These are phyloP conservation scores for Willisornis vidua DNA, from an alignment of 2,113 vertebrate genomes.

Conservation along the genomic window DNA sequence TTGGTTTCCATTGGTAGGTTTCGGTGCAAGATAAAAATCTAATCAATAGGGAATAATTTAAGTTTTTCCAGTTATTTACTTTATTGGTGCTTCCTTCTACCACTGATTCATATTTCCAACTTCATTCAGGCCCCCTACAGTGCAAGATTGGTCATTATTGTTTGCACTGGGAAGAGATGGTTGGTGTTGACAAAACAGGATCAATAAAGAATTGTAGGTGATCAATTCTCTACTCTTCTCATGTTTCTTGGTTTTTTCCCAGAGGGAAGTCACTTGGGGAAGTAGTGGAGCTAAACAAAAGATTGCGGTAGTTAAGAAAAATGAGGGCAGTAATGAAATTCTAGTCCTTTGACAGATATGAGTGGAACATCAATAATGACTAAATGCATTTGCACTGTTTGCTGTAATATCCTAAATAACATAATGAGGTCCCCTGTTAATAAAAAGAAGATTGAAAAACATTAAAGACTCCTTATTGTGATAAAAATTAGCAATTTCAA, in stretches of 20 bases:
- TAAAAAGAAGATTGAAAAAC: background rate
- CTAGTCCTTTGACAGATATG: constrained; percentile 27
- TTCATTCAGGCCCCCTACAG: background rate
- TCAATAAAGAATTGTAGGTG: background rate
- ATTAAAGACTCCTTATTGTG: background rate
- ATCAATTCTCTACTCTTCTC: constrained; percentile 11
- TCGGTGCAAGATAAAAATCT: background rate
- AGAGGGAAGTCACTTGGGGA: constrained; percentile 1
- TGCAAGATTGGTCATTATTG: background rate
- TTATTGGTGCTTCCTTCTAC: background rate
- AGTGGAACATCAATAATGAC: constrained; percentile 36
- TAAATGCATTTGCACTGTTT: constrained; percentile 7
- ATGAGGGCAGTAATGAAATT: constrained; percentile 38
- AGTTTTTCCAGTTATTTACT: background rate
- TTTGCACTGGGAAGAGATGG: background rate
- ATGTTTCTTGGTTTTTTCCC: background rate
- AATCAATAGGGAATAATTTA: background rate
- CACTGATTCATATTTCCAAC: background rate
- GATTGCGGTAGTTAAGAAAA: constrained; percentile 35
- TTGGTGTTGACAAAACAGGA: background rate
- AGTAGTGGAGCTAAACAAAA: constrained; percentile 19
- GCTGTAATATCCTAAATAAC: constrained; percentile 18
- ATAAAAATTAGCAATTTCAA: constrained; percentile 7
- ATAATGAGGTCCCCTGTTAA: constrained; percentile 23
- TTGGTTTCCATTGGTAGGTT: background rate